These are phyloP conservation scores for Cossypha heuglini DNA, from an alignment of 2,797 vertebrate species.

Conservation along the genomic window DNA sequence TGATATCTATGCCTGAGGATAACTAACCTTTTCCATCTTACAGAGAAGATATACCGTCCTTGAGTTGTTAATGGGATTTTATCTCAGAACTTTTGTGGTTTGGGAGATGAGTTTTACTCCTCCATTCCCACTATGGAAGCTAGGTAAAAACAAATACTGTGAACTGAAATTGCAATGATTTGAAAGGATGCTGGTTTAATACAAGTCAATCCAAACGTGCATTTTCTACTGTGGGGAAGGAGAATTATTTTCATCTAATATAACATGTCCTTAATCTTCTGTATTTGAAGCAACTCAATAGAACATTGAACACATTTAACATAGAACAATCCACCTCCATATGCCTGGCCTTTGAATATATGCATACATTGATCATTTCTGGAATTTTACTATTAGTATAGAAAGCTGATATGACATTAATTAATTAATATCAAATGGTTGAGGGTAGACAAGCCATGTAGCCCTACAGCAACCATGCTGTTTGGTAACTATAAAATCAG, in stretches of 20 bases:
- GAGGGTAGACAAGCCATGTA: background rate
- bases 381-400: background rate
- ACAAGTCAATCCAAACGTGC: background rate
- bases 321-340: background rate
- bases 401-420: background rate
- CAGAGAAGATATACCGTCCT: background rate
- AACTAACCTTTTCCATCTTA: background rate
- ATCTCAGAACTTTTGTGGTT: background rate
- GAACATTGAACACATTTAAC: background rate
- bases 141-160: background rate
- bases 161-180: background rate
- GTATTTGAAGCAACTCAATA: background rate
- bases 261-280: background rate
- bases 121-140: background rate
- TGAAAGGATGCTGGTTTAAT: background rate
- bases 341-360: rapidly evolving
- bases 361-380: background rate
- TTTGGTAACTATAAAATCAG: background rate
- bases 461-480: background rate
- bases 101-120: background rate
- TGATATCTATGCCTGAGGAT: background rate
- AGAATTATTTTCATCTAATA: background rate
- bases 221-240: background rate
- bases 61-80: background rate
- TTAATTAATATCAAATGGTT: background rate